Evolutionary conservation across 1,140 invertebrate genomes (phyloP).

Genomic region (Drosophila tsacasi): DNA sequence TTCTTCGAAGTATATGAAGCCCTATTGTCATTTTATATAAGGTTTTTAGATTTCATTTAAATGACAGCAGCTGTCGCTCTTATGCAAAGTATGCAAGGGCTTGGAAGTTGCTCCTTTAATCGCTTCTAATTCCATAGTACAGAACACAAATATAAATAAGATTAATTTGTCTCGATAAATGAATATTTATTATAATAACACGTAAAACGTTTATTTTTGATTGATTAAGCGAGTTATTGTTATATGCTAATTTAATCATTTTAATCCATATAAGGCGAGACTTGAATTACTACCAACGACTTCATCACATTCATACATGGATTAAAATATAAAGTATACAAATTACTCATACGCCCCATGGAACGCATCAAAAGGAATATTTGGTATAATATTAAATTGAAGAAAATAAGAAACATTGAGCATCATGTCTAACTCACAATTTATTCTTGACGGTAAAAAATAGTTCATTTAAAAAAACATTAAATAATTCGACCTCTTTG

Average conservation of each 20-base stretch:
- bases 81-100: not conserved
- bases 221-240: not conserved
- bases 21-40: not conserved
- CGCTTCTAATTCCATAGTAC: not conserved
- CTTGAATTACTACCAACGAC: too few relatives aligned
- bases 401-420: not conserved
- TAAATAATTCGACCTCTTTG: not conserved
- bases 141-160: not conserved
- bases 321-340: not conserved
- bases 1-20: not conserved
- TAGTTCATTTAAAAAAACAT: not conserved
- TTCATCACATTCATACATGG: too few relatives aligned
- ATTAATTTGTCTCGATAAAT: not conserved
- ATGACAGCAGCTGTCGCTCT: not conserved
- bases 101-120: constrained; percentile 1
- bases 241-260: not conserved
- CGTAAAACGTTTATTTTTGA: not conserved
- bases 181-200: not conserved
- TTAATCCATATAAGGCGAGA: not conserved
- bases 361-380: not conserved
- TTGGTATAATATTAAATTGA: not conserved
- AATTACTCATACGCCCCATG: constrained; percentile 4
- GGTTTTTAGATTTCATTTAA: not conserved
- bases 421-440: not conserved
- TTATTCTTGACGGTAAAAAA: not conserved